These are phyloP conservation scores for Onychomys leucogaster DNA, from an alignment of 2,797 vertebrate species.

Conservation along the genomic window DNA sequence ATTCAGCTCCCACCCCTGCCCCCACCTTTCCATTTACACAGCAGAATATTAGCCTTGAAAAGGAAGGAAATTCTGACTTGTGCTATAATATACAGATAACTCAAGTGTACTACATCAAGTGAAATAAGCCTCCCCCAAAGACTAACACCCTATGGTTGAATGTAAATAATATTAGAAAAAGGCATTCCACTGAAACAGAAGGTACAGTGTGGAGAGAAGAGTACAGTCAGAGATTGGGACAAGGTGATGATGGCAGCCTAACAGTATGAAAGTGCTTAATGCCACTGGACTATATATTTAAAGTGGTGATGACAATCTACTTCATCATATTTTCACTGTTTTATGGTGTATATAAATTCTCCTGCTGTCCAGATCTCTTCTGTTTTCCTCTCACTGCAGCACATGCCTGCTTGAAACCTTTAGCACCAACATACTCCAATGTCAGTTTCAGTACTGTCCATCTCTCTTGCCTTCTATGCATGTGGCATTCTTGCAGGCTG, in stretches of 20 bases:
- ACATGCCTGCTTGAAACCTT: not conserved
- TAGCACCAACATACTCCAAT: not conserved
- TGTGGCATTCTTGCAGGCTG: not conserved
- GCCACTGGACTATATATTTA: not conserved
- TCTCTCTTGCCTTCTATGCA: not conserved
- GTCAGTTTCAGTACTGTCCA: not conserved
- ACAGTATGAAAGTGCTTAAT: not conserved
- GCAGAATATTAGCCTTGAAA: no score
- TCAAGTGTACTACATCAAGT: not conserved
- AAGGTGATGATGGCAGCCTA: not conserved
- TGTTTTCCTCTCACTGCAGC: not conserved
- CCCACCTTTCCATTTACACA: not conserved
- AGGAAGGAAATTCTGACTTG: not conserved
- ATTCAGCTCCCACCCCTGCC: no score
- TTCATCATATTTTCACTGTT: not conserved
- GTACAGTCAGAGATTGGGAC: not conserved
- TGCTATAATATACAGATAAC: not conserved
- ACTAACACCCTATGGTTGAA: not conserved
- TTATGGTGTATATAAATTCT: not conserved
- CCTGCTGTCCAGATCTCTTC: not conserved
- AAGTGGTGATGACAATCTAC: not conserved
- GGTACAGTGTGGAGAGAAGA: not conserved
- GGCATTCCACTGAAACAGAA: not conserved
- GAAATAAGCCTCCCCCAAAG: no score
- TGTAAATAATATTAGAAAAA: not conserved